A percentile compares a stretch with the other conserved stretches of the same genome.
phyloP scores from a whole-genome alignment of 2,888 invertebrate genomes.

The Antheraea yamamai region DNA sequence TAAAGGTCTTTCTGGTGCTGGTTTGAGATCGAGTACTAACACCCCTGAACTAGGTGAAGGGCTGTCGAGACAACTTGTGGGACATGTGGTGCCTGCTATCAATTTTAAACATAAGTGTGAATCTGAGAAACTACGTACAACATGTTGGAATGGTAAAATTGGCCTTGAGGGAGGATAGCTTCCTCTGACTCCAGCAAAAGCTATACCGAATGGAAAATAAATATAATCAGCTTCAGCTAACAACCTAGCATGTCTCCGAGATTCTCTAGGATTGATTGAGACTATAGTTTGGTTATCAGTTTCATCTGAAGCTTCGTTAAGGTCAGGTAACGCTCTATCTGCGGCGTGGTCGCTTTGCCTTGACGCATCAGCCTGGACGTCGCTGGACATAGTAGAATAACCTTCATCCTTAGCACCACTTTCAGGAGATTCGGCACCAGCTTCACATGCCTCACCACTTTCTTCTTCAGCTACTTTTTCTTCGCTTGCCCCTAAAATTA shows the following conservation, averaged over 20 bases:
- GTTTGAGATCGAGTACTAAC: conserved; percentile 82
- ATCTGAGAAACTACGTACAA: conserved; percentile 88
- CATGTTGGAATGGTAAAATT: conserved; percentile 86
- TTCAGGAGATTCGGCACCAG: conserved; percentile 88
- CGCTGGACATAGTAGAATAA: conserved; percentile 92
- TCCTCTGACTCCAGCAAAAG: conserved; percentile 85
- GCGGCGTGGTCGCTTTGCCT: conserved; percentile 81
- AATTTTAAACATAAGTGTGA: conserved; percentile 88
- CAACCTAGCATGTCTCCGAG: conserved; percentile 80
- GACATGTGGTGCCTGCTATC: conserved; percentile 82
- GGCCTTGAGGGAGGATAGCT: conserved; percentile 88
- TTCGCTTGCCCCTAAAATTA: conserved; percentile 49
- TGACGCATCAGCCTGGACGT: conserved; percentile 88
- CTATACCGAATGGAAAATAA: conserved; percentile 86
- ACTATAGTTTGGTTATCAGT: conserved; percentile 84
- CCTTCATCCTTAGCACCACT: conserved; percentile 91
- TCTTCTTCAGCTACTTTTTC: conserved; percentile 72
- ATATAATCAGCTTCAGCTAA: conserved; percentile 85
- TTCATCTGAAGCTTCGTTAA: conserved; percentile 88
- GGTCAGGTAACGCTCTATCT: conserved; percentile 84
- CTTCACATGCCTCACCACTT: conserved; percentile 83
- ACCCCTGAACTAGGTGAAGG: conserved; percentile 85
- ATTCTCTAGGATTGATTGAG: conserved; percentile 75
- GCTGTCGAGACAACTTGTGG: conserved; percentile 78
- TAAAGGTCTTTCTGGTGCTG: conserved; percentile 81